Percentiles rank a stretch among this genome's conserved stretches.
These are phyloP conservation scores for Tenualosa ilisha DNA, from an alignment of 2,797 vertebrate genomes.

Conservation along the genomic window DNA sequence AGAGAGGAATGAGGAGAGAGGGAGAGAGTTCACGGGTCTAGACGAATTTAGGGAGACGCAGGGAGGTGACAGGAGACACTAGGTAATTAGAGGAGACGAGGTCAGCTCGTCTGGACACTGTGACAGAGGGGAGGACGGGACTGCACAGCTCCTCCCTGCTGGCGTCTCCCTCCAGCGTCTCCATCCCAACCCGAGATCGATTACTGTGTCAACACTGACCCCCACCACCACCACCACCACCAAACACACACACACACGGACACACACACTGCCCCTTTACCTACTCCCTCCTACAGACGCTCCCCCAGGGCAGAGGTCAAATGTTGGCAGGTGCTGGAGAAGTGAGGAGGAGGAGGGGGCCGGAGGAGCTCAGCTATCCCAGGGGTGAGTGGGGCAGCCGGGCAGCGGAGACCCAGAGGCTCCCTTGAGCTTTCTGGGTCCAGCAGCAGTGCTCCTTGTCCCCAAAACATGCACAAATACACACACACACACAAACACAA, in stretches of 20 bases:
- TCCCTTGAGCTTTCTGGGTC: not conserved
- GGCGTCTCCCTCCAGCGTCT: not conserved
- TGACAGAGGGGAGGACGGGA: not conserved
- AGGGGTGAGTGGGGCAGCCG: constrained; percentile 43
- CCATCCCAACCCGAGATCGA: not conserved
- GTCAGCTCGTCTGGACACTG: constrained; percentile 6
- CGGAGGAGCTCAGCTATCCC: constrained; percentile 64
- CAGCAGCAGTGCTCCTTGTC: not conserved
- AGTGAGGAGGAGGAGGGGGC: constrained; percentile 35
- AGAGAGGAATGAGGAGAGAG: not conserved
- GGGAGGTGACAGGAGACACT: not conserved
- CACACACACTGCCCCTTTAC: constrained; percentile 31
- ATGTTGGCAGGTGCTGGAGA: constrained; percentile 74
- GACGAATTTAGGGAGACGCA: not conserved
- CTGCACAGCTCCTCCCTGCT: not conserved
- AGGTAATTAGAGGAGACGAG: constrained; percentile 8
- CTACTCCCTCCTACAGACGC: constrained; percentile 58
- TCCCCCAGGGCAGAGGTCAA: constrained; percentile 65
- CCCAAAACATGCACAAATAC: not conserved
- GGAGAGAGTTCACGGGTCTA: constrained; percentile 1
- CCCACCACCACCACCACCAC: not conserved
- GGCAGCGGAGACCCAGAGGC: not conserved
- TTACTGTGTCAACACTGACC: not conserved
- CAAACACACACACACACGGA: not conserved
- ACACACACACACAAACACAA: too few relatives aligned